phyloP scores from a whole-genome alignment of 2,113 vertebrate genomes.

The Paralichthys olivaceus region DNA sequence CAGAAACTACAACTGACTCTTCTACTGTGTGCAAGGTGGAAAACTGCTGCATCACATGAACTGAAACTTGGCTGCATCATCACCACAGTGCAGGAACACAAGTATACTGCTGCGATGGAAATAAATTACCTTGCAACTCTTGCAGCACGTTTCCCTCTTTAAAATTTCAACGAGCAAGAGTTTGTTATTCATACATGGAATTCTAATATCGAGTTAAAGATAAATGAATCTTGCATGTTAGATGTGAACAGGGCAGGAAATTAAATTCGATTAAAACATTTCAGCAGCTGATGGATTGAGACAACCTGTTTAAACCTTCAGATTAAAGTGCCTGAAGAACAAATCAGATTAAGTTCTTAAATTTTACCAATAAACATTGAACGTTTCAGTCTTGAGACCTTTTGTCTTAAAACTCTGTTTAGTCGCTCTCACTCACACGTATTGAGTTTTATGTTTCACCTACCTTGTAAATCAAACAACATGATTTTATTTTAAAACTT shows the following conservation, averaged over 20 bases:
- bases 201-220: neutral
- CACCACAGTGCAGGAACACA: neutral
- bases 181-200: constrained; percentile 34
- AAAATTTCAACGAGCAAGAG: neutral
- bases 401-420: neutral
- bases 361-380: neutral
- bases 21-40: too few relatives aligned
- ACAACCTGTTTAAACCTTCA: neutral
- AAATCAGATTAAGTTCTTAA: neutral
- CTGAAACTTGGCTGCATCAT: too few relatives aligned
- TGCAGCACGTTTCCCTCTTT: neutral
- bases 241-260: constrained; percentile 52
- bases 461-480: too few relatives aligned
- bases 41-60: too few relatives aligned
- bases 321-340: neutral
- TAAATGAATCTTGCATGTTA: constrained; percentile 39
- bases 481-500: too few relatives aligned
- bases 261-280: constrained; percentile 3
- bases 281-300: constrained; percentile 21
- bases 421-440: neutral
- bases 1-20: too few relatives aligned
- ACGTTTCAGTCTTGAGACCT: neutral
- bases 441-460: too few relatives aligned
- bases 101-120: constrained; percentile 16
- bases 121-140: constrained; percentile 6